These are phyloP conservation scores for Drosophila subsilvestris DNA, from an alignment of 2,888 invertebrate genomes.

Conservation along the genomic window DNA sequence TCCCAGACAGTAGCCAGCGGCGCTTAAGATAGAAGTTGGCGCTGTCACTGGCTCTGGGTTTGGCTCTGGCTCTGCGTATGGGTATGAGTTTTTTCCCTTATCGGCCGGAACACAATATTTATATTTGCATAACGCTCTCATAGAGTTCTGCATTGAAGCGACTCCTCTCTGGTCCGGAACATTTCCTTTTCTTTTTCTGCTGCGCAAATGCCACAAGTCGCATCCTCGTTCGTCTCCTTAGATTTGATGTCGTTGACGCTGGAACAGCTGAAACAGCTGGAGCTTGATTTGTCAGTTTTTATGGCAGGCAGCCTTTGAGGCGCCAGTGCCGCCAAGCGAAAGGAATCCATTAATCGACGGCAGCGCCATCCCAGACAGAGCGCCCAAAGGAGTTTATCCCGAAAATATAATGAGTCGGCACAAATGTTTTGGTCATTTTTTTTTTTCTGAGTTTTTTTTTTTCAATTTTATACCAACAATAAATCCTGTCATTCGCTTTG, in stretches of 20 bases:
- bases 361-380: neutral
- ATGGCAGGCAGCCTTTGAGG: conserved; percentile 49
- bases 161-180: neutral
- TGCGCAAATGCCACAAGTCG: conserved; percentile 23
- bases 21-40: neutral
- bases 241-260: conserved; percentile 36
- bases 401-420: conserved; percentile 24
- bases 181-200: conserved; percentile 25
- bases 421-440: conserved; percentile 8
- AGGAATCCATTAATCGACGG: conserved; percentile 45
- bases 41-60: neutral
- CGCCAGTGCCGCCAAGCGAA: conserved; percentile 31
- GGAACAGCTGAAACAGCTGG: conserved; percentile 52
- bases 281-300: conserved; percentile 60
- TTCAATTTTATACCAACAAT: conserved; percentile 9
- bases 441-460: conserved; percentile 4
- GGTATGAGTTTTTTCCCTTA: conserved; percentile 9
- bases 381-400: conserved; percentile 35
- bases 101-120: conserved; percentile 26
- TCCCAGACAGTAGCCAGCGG: conserved; percentile 14
- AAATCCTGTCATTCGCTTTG: conserved; percentile 13
- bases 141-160: conserved; percentile 36
- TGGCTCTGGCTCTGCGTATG: no score
- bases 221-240: conserved; percentile 13
- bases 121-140: conserved; percentile 52